phyloP scores from a whole-genome alignment of 2,888 invertebrate genomes.

The Diloba caeruleocephala region DNA sequence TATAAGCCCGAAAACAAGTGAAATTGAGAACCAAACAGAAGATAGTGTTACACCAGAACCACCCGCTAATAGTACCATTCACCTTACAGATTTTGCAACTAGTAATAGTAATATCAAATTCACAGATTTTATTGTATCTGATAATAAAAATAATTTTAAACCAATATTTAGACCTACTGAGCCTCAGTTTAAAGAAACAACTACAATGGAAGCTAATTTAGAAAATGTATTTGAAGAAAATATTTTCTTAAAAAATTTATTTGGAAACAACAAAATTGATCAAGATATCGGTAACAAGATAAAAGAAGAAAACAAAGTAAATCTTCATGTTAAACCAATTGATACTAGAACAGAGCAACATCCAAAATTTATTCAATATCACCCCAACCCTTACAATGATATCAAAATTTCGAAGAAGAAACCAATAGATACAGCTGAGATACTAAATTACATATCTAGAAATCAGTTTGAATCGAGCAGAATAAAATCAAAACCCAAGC shows the following conservation, averaged over 20 bases:
- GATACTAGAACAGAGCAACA: slow-evolving; percentile 66
- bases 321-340: slow-evolving; percentile 51
- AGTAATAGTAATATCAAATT: slow-evolving; percentile 51
- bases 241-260: slow-evolving; percentile 77
- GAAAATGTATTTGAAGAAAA: slow-evolving; percentile 73
- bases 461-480: slow-evolving; percentile 81
- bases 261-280: slow-evolving; percentile 59
- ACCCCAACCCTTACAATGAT: slow-evolving; percentile 68
- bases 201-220: slow-evolving; percentile 59
- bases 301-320: slow-evolving; percentile 46
- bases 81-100: slow-evolving; percentile 3
- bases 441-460: slow-evolving; percentile 78
- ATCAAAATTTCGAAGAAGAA: slow-evolving; percentile 67
- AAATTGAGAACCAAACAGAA: slow-evolving; percentile 53
- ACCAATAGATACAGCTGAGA: slow-evolving; percentile 72
- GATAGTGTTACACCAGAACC: slow-evolving; percentile 50
- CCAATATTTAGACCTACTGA: slow-evolving; percentile 56
- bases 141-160: slow-evolving; percentile 62
- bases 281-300: slow-evolving; percentile 50
- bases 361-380: slow-evolving; percentile 66
- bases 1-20: slow-evolving; percentile 42
- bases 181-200: slow-evolving; percentile 41
- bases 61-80: slow-evolving; percentile 46
- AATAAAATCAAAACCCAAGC: slow-evolving; percentile 69
- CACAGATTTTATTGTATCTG: slow-evolving; percentile 59